Evolutionary conservation across 2,797 vertebrate genomes (phyloP).

Genomic region (Muscicapa striata): DNA sequence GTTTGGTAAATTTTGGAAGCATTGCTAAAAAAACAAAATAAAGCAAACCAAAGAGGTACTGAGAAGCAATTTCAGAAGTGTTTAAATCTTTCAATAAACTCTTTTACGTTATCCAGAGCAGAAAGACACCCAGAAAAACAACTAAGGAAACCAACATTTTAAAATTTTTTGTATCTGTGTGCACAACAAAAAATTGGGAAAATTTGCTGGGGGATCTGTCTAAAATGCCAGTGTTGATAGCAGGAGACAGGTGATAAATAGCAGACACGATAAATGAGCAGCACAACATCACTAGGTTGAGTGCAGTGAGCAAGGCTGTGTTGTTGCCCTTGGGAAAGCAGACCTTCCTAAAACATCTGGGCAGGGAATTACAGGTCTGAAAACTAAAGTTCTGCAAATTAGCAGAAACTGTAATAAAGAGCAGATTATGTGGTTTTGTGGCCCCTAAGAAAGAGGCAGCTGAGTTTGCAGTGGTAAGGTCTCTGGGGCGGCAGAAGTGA

Average conservation of each 20-base stretch:
- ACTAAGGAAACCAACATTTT: not conserved
- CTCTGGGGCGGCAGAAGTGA: not conserved
- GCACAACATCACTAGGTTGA: rapidly evolving
- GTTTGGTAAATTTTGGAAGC: not conserved
- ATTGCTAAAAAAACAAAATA: not conserved
- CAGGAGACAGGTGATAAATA: not conserved
- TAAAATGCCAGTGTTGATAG: not conserved
- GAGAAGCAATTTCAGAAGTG: not conserved
- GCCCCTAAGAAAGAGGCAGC: not conserved
- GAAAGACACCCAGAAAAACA: not conserved
- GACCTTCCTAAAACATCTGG: not conserved
- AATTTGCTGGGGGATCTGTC: not conserved
- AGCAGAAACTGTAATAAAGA: not conserved
- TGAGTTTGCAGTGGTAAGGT: not conserved
- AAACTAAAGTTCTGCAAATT: not conserved
- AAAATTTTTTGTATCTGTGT: not conserved
- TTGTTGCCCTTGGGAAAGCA: not conserved
- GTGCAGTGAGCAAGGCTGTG: rapidly evolving
- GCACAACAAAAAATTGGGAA: not conserved
- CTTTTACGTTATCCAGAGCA: not conserved
- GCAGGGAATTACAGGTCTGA: not conserved
- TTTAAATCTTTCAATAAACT: not conserved
- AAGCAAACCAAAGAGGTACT: not conserved
- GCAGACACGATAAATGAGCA: rapidly evolving
- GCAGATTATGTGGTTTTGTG: not conserved